Percentiles rank a stretch among this genome's conserved stretches.
These are phyloP conservation scores for Glossosoma conforme DNA, from an alignment of 1,140 invertebrate genomes.

Conservation along the genomic window DNA sequence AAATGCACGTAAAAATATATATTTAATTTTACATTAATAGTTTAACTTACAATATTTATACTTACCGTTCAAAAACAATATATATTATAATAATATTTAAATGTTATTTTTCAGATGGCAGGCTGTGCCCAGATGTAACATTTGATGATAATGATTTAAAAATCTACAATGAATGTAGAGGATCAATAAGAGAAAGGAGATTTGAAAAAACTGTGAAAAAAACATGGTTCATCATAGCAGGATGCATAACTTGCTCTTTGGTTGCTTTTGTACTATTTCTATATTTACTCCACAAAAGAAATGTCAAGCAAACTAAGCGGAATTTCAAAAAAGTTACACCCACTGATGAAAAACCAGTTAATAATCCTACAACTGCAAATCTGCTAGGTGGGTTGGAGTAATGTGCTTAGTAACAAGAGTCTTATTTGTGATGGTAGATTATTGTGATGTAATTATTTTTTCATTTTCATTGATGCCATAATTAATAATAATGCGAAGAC, in stretches of 20 bases:
- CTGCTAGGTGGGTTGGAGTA: slow-evolving; percentile 14
- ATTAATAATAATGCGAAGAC: too few relatives aligned
- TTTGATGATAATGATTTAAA: slow-evolving; percentile 13
- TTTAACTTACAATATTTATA: not conserved
- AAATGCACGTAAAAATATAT: too few relatives aligned
- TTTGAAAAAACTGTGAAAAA: slow-evolving; percentile 34
- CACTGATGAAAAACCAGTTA: not conserved
- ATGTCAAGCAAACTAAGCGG: slow-evolving; percentile 45
- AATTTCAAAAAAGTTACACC: slow-evolving; percentile 32
- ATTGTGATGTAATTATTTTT: too few relatives aligned
- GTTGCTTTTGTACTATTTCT: slow-evolving; percentile 44
- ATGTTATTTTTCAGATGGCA: slow-evolving; percentile 12
- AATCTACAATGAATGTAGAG: slow-evolving; percentile 36
- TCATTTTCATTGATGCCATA: too few relatives aligned
- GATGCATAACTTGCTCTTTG: slow-evolving; percentile 42
- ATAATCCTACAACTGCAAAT: not conserved
- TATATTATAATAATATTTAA: not conserved
- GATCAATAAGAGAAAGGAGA: slow-evolving; percentile 17
- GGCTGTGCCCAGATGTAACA: slow-evolving; percentile 8
- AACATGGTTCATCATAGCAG: slow-evolving; percentile 45
- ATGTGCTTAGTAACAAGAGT: too few relatives aligned
- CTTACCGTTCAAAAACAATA: not conserved
- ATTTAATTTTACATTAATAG: too few relatives aligned
- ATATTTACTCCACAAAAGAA: slow-evolving; percentile 46
- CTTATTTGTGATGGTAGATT: too few relatives aligned